Evolutionary conservation across 2,797 vertebrate species (phyloP).

Genomic region (Simalia tracyae): DNA sequence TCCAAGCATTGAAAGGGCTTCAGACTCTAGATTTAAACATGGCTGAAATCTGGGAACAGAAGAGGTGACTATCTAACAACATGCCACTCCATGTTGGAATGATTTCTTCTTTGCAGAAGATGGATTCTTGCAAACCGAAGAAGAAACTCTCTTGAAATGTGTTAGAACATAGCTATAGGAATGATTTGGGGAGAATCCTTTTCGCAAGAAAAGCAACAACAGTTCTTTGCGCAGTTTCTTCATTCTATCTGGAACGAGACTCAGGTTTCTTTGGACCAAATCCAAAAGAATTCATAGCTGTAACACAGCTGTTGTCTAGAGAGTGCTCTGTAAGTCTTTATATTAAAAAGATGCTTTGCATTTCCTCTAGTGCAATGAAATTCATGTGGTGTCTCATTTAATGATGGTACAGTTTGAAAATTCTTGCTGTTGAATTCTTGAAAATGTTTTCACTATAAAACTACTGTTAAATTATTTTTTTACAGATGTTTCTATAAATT

Average conservation of each 20-base stretch:
- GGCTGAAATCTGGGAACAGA: constrained; percentile 98
- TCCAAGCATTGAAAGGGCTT: constrained; percentile 90
- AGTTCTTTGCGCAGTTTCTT: constrained; percentile 73
- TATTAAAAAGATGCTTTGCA: constrained; percentile 82
- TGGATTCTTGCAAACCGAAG: constrained; percentile 56
- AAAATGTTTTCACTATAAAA: constrained; percentile 60
- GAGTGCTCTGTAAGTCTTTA: constrained; percentile 79
- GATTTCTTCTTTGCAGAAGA: constrained; percentile 58
- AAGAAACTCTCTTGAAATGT: constrained; percentile 42
- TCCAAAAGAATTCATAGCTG: constrained; percentile 82
- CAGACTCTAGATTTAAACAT: constrained; percentile 91
- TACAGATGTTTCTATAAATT: constrained; percentile 80
- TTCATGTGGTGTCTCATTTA: constrained; percentile 76
- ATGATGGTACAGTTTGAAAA: constrained; percentile 76
- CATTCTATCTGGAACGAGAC: constrained; percentile 79
- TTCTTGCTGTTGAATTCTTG: constrained; percentile 71
- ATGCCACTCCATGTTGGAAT: constrained; percentile 56
- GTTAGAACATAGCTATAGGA: constrained; percentile 54
- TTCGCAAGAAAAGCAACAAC: constrained; percentile 65
- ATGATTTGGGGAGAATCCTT: constrained; percentile 54
- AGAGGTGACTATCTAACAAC: constrained; percentile 86
- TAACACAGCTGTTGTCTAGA: constrained; percentile 82
- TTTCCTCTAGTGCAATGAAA: constrained; percentile 82
- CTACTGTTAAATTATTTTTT: constrained; percentile 83
- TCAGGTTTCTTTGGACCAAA: constrained; percentile 87